phyloP scores from a whole-genome alignment of 2,113 vertebrate genomes.

The Entosphenus tridentatus region DNA sequence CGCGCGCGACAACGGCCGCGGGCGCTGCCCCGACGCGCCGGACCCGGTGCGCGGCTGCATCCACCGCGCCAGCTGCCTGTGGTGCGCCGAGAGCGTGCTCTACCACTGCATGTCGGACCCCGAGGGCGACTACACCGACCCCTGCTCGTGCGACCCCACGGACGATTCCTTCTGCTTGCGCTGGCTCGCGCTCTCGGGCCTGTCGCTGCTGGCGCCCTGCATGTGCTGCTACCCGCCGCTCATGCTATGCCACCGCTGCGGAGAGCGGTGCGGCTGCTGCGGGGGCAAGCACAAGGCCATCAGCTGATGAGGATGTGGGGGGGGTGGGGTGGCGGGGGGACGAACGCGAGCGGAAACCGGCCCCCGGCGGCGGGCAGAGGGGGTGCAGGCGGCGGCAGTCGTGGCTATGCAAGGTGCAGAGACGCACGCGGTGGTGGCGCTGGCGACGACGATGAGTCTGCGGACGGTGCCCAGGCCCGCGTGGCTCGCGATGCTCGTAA shows the following conservation, averaged over 20 bases:
- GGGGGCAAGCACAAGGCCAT: conserved; percentile 70
- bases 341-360: no score
- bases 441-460: no score
- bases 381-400: no score
- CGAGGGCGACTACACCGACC: conserved; percentile 77
- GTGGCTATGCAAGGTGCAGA: no score
- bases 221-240: conserved; percentile 82
- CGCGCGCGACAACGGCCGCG: conserved; percentile 47
- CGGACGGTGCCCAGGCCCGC: no score
- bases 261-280: conserved; percentile 52
- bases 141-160: conserved; percentile 54
- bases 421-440: no score
- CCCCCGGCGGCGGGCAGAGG: no score
- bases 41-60: conserved; percentile 55
- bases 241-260: conserved; percentile 63
- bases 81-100: conserved; percentile 72
- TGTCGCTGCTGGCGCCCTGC: conserved; percentile 65
- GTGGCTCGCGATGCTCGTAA: no score
- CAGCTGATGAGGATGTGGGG: conserved; percentile 32
- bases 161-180: conserved; percentile 56
- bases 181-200: conserved; percentile 50
- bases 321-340: conserved; percentile 5
- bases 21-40: conserved; percentile 55
- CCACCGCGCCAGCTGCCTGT: conserved; percentile 61
- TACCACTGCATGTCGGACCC: conserved; percentile 90